Conservation (phyloP, 2,113 vertebrate species). For the Thamnaconus septentrionalis region DNA sequence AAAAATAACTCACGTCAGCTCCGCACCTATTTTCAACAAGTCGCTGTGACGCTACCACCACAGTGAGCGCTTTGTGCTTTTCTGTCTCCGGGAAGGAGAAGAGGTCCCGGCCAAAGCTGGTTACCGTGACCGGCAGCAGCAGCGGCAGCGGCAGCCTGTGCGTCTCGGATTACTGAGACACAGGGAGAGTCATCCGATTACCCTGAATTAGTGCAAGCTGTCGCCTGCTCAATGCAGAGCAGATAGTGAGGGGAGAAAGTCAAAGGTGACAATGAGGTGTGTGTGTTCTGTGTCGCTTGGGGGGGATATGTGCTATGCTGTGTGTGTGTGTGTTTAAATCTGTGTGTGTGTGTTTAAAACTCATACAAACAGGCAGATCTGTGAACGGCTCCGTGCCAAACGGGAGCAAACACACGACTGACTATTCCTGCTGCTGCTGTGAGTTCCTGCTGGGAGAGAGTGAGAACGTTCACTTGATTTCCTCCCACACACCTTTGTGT, state of each 20-base stretch:
- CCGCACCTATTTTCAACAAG: constrained; percentile 50
- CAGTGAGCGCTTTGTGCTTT: background rate
- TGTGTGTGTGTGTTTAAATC: background rate
- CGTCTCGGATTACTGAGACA: constrained; percentile 62
- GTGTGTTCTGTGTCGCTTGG: background rate
- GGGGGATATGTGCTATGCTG: too few relatives aligned
- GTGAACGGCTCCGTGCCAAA: too few relatives aligned
- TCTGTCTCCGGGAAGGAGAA: constrained; percentile 4
- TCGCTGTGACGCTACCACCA: constrained; percentile 9
- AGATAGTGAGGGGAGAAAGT: constrained; percentile 55
- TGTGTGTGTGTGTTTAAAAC: too few relatives aligned
- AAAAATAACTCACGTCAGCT: too few relatives aligned
- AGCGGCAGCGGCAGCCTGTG: constrained; percentile 49
- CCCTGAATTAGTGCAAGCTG: constrained; percentile 66
- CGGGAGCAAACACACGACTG: too few relatives aligned
- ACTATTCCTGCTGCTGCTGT: too few relatives aligned
- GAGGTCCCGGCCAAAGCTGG: constrained; percentile 41
- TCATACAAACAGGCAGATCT: too few relatives aligned
- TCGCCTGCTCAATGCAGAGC: constrained; percentile 34
- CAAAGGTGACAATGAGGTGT: constrained; percentile 45
- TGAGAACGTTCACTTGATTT: too few relatives aligned
- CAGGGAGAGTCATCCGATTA: constrained; percentile 73
- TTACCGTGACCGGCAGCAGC: constrained; percentile 16
- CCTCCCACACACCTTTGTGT: background rate
- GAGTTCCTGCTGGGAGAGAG: too few relatives aligned